Base-by-base conservation (phyloP, 2,888 invertebrate genomes). In the Aphelenchoides bicaudatus region DNA sequence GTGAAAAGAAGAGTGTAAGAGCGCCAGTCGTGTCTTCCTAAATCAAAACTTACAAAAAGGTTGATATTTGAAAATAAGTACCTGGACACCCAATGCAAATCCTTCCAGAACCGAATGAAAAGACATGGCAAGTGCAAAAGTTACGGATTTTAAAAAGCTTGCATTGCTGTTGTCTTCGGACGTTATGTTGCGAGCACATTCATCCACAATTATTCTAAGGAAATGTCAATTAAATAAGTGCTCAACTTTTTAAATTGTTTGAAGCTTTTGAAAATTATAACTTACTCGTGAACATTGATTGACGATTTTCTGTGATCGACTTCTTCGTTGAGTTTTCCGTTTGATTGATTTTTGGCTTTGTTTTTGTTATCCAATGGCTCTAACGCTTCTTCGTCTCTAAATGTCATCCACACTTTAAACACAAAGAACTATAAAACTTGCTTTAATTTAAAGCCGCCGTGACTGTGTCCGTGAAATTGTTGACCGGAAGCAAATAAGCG, bases 121-220 rank as follows among this genome's bases (percentile, higher is more conserved):
- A 1, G 73, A 73, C 74, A 77, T 77, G n/a, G 74, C 77, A 8
- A 77, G 63, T n/a, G 77, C 75, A 51, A 77, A 77, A 3, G 75
- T 76, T 19, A 76, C 57, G 2, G 75, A 75, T 52, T 74, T 76
- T 19, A 75, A 65, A 6, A 74, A 51, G 39, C 62, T 62, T 16
- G 64, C 58, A 51, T 68, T 63, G 1, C 55, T 54, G 25, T 43
- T 47, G n/a, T 66, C n/a, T n/a, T n/a, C n/a, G n/a, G n/a, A n/a
- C n/a, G n/a, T 62, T 29, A 65, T 62, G 58, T 72, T 73, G 23
- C 62, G 57, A 23, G 72, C 64, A 2, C 68, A 60, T 49, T 74
- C 70, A 52, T 72, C 73, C 63, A 72, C 67, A 31, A 72, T 71
- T 48, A 68, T 59, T 39, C 72, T 72, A n/a, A n/a, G n/a, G n/a